Evolutionary conservation across 2,888 invertebrate genomes (phyloP).

Genomic region (Ectemnius cavifrons): DNA sequence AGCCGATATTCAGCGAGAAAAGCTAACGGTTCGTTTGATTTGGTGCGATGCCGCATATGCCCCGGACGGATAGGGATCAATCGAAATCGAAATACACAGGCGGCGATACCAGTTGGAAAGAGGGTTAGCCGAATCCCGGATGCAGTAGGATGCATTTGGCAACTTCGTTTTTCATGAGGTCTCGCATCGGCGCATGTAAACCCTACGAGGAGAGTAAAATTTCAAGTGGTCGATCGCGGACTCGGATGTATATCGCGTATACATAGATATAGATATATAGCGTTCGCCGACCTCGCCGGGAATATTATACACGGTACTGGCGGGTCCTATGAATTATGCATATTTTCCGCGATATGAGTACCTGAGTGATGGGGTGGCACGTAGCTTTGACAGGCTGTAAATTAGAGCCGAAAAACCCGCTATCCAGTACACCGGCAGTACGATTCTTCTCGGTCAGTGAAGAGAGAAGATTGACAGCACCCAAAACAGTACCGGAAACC

Average conservation of each 20-base stretch:
- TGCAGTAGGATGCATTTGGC: background rate
- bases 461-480: background rate
- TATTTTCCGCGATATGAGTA: conserved; percentile 76
- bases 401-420: conserved; percentile 71
- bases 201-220: conserved; percentile 45
- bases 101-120: no score
- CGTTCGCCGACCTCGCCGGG: conserved; percentile 55
- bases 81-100: background rate
- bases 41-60: background rate
- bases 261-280: conserved; percentile 4
- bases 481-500: conserved; percentile 3
- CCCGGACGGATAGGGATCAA: background rate
- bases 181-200: conserved; percentile 28
- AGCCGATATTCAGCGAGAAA: no score
- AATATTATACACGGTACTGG: conserved; percentile 59
- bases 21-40: background rate
- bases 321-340: conserved; percentile 73
- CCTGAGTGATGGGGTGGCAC: conserved; percentile 74
- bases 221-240: conserved; percentile 58
- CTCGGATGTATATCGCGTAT: conserved; percentile 18
- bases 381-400: conserved; percentile 75
- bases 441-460: conserved; percentile 32
- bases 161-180: conserved; percentile 31
- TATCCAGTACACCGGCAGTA: conserved; percentile 30
- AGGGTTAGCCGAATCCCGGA: no score